Conservation (phyloP, 2,797 vertebrate species). For the Sebastolobus altivelis region DNA sequence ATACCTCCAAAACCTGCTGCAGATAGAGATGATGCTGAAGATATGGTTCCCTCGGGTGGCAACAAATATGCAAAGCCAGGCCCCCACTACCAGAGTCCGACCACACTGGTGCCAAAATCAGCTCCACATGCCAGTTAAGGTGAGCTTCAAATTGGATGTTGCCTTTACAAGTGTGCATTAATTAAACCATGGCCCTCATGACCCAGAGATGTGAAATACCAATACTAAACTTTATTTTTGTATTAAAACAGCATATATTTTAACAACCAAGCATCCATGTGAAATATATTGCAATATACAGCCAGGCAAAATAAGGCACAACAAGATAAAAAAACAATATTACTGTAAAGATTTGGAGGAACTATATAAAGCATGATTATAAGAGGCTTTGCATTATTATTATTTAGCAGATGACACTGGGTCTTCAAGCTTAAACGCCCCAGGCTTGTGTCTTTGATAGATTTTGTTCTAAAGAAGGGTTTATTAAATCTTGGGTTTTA, state of each 20-base stretch:
- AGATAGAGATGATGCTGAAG: constrained; percentile 93
- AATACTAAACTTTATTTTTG: not conserved
- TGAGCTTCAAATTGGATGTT: constrained; percentile 34
- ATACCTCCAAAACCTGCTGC: constrained; percentile 89
- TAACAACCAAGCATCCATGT: not conserved
- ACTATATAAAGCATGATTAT: not conserved
- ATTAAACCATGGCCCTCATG: not conserved
- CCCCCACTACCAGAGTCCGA: constrained; percentile 37
- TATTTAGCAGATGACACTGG: not conserved
- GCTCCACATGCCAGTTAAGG: constrained; percentile 76
- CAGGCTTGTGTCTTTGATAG: not conserved
- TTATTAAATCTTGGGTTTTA: not conserved
- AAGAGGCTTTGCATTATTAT: not conserved
- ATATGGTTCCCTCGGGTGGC: constrained; percentile 89
- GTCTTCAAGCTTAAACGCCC: not conserved
- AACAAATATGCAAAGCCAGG: constrained; percentile 25
- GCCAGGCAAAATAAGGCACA: not conserved
- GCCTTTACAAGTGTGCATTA: not conserved
- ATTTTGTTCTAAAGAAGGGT: not conserved
- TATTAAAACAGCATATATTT: not conserved
- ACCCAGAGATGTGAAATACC: not conserved
- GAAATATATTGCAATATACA: not conserved
- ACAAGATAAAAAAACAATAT: not conserved
- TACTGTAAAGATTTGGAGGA: not conserved
- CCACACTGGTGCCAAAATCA: constrained; percentile 72